Evolutionary conservation across 2,797 vertebrate species (phyloP).

Genomic region (Ctenopoma multispine): DNA sequence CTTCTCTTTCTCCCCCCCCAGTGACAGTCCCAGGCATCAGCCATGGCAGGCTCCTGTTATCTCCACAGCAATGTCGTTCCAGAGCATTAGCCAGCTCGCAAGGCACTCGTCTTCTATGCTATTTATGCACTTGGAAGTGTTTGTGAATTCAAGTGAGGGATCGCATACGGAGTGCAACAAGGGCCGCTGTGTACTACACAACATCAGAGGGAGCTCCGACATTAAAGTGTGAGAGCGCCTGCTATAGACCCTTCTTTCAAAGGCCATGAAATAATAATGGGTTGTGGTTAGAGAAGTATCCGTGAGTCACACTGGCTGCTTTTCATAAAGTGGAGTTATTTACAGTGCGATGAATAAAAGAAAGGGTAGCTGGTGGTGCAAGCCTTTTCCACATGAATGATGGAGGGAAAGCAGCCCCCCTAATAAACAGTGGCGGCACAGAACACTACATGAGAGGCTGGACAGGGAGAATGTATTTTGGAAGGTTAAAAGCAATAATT

Average conservation of each 20-base stretch:
- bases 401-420: constrained; percentile 67
- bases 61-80: constrained; percentile 81
- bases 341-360: constrained; percentile 88
- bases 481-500: constrained; percentile 17
- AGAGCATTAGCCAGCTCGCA: constrained; percentile 80
- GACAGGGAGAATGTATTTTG: constrained; percentile 16
- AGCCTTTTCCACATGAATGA: constrained; percentile 82
- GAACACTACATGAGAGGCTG: constrained; percentile 47
- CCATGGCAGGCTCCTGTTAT: constrained; percentile 79
- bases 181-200: constrained; percentile 86
- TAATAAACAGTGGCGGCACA: constrained; percentile 74
- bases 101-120: constrained; percentile 79
- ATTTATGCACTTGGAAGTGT: constrained; percentile 88
- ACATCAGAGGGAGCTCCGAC: constrained; percentile 85
- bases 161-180: constrained; percentile 84
- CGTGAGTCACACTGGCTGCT: constrained; percentile 87
- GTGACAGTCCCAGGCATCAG: constrained; percentile 73
- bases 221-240: constrained; percentile 82
- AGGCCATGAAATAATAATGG: constrained; percentile 90
- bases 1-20: constrained; percentile 37
- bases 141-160: constrained; percentile 88
- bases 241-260: constrained; percentile 86
- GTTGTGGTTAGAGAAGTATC: constrained; percentile 87
- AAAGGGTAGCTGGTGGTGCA: constrained; percentile 84
- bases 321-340: constrained; percentile 90